These are phyloP conservation scores for Meriones psammophilus DNA, from an alignment of 2,797 vertebrate species.

Conservation along the genomic window DNA sequence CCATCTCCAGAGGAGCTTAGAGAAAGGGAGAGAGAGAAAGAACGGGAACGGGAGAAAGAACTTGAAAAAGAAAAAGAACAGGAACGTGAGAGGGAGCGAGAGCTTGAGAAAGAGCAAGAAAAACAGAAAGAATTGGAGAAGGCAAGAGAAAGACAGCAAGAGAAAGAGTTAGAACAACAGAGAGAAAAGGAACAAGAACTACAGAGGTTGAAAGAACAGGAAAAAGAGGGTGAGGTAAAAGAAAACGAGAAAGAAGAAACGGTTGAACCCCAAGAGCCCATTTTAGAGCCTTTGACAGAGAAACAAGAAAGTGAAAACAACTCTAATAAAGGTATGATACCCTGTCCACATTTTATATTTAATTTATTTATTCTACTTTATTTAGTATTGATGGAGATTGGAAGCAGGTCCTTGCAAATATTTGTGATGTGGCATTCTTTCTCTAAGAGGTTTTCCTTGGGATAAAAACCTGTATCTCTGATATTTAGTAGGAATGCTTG, in stretches of 20 bases:
- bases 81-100: conserved; percentile 77
- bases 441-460: conserved; percentile 17
- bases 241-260: conserved; percentile 80
- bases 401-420: neutral
- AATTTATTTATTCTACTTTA: neutral
- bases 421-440: neutral
- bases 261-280: conserved; percentile 83
- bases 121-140: conserved; percentile 80
- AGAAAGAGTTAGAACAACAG: conserved; percentile 80
- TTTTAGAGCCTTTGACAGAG: conserved; percentile 79
- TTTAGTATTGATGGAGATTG: neutral
- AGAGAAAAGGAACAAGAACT: conserved; percentile 83
- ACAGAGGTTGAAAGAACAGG: conserved; percentile 77
- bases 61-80: conserved; percentile 74
- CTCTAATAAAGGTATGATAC: conserved; percentile 84
- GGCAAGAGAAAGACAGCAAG: conserved; percentile 82
- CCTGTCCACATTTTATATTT: neutral
- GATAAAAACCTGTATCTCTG: neutral
- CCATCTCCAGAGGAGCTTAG: conserved; percentile 87
- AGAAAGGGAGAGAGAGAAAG: conserved; percentile 86
- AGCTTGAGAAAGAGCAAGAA: conserved; percentile 84
- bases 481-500: neutral
- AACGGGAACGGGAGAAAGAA: conserved; percentile 81
- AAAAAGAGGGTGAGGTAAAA: conserved; percentile 74
- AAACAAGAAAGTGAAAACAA: conserved; percentile 87